Conservation (phyloP, 1,140 invertebrate genomes). For the Aphaenogaster floridana region DNA sequence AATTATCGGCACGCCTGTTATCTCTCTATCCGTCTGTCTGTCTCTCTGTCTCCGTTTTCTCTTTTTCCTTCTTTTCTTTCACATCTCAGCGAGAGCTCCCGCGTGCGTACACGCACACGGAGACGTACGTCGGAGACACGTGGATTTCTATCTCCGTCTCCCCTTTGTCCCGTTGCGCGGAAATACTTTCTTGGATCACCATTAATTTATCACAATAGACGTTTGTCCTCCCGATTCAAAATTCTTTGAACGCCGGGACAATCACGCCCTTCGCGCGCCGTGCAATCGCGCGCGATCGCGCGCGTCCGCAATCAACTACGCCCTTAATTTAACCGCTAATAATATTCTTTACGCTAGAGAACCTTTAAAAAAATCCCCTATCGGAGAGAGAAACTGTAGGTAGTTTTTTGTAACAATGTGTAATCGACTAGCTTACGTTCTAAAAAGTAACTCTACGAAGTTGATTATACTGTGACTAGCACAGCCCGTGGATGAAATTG, state of each 20-base stretch:
- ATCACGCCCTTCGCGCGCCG: constrained; percentile 68
- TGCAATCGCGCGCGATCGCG: constrained; percentile 35
- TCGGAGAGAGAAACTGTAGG: constrained; percentile 80
- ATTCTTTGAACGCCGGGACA: constrained; percentile 79
- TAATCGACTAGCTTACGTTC: constrained; percentile 75
- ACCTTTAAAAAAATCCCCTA: constrained; percentile 82
- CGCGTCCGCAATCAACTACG: constrained; percentile 62
- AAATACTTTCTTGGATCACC: constrained; percentile 87
- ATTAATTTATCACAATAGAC: constrained; percentile 87
- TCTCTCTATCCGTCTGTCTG: constrained; percentile 16
- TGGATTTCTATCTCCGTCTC: constrained; percentile 18
- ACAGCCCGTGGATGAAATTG: constrained; percentile 82
- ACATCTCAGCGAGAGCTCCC: constrained; percentile 49
- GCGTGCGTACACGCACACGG: constrained; percentile 64
- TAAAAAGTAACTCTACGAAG: constrained; percentile 81
- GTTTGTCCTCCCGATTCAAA: constrained; percentile 79
- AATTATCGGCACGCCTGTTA: constrained; percentile 45
- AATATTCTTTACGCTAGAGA: constrained; percentile 71
- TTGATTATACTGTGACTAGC: constrained; percentile 83
- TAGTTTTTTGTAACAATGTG: constrained; percentile 77
- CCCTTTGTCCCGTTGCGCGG: constrained; percentile 69
- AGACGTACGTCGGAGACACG: constrained; percentile 69
- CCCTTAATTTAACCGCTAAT: constrained; percentile 68
- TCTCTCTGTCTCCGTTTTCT: neutral
- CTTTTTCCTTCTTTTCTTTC: constrained; percentile 23